Percentiles rank a stretch among this genome's conserved stretches.
Conservation (phyloP, 2,888 invertebrate species). For the Lochmaea crataegi region DNA sequence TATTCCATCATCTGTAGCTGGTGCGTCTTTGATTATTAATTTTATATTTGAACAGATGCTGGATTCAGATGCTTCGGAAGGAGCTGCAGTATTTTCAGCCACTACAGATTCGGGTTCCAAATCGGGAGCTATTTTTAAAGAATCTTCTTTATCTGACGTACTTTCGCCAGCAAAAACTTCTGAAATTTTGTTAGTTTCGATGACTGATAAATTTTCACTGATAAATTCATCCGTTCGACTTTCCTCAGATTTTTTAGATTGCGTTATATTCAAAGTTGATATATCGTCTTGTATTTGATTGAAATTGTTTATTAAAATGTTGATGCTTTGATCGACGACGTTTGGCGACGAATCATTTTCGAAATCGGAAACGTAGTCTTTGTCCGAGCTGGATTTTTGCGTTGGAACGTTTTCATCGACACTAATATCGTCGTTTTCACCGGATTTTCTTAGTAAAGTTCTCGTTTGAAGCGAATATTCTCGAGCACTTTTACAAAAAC, state of each 20-base stretch:
- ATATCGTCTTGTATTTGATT: conserved; percentile 55
- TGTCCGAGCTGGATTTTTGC: conserved; percentile 22
- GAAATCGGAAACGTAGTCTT: conserved; percentile 53
- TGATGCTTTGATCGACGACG: conserved; percentile 47
- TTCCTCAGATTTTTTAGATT: conserved; percentile 32
- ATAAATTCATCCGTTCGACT: conserved; percentile 19
- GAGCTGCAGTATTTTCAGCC: neutral
- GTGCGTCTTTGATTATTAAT: neutral
- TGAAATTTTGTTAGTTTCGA: conserved; percentile 33
- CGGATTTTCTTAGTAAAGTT: conserved; percentile 34
- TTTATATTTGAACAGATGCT: neutral
- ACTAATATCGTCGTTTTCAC: conserved; percentile 32
- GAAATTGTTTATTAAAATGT: conserved; percentile 54
- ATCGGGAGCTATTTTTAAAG: neutral
- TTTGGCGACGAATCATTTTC: conserved; percentile 40
- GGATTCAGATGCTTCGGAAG: neutral
- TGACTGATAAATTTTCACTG: conserved; percentile 38
- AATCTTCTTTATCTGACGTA: too few species aligned
- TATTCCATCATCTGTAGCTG: neutral
- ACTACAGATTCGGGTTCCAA: neutral
- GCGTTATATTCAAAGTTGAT: conserved; percentile 47
- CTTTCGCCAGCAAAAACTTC: neutral
- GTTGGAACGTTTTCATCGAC: conserved; percentile 40
- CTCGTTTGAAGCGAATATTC: conserved; percentile 42
- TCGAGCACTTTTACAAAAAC: conserved; percentile 65